Conservation (phyloP, 2,888 invertebrate species). For the Diogma glabrata region DNA sequence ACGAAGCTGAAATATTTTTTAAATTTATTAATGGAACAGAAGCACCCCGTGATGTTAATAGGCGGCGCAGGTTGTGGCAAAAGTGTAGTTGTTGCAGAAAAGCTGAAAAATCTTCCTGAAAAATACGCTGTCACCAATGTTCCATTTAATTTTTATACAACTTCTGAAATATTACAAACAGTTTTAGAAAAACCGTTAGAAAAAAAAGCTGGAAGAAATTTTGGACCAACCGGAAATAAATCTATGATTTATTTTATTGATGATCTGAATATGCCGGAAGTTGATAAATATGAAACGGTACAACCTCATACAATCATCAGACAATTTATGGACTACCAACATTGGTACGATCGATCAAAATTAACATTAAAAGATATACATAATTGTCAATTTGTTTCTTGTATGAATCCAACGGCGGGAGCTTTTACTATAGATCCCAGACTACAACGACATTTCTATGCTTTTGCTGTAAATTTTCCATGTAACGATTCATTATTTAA, state of each 20-base stretch:
- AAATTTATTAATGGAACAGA: conserved; percentile 64
- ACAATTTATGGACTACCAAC: conserved; percentile 86
- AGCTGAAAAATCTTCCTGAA: conserved; percentile 59
- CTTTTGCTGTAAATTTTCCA: conserved; percentile 82
- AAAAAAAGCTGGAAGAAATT: conserved; percentile 90
- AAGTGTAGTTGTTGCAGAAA: conserved; percentile 80
- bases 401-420: conserved; percentile 97
- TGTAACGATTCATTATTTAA: conserved; percentile 66
- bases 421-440: conserved; percentile 88
- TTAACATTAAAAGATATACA: conserved; percentile 80
- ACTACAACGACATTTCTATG: conserved; percentile 77
- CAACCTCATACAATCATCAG: conserved; percentile 89
- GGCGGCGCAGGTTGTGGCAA: conserved; percentile 86
- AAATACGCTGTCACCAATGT: conserved; percentile 76
- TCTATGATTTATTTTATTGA: conserved; percentile 88
- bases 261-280: conserved; percentile 96
- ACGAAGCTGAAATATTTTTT: conserved; percentile 78
- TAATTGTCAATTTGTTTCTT: conserved; percentile 86
- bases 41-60: conserved; percentile 81
- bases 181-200: conserved; percentile 85
- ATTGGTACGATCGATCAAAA: conserved; percentile 90
- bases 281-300: conserved; percentile 87
- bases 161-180: conserved; percentile 81
- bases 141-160: conserved; percentile 91
- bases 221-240: conserved; percentile 87